A percentile compares a stretch with the other conserved stretches of the same genome.
These are phyloP conservation scores for Ichneumoninae sp. DNA, from an alignment of 2,888 invertebrate genomes.

Conservation along the genomic window DNA sequence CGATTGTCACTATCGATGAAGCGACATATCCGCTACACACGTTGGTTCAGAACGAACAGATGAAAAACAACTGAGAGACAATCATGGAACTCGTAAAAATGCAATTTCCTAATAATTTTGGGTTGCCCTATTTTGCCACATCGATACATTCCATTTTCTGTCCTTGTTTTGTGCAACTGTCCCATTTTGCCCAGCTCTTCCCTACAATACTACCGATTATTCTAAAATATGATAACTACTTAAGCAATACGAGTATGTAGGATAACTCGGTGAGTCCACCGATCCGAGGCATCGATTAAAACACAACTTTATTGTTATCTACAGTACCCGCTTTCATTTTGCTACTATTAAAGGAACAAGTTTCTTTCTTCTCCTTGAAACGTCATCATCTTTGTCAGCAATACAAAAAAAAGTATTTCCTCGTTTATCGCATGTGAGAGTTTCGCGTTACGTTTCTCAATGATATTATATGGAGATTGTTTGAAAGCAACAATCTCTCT, in stretches of 20 bases:
- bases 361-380: background rate
- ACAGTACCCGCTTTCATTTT: constrained; percentile 71
- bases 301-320: constrained; percentile 81
- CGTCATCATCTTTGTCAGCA: background rate
- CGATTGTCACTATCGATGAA: too few relatives aligned
- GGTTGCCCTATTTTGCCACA: too few relatives aligned
- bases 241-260: constrained; percentile 12
- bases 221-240: constrained; percentile 5
- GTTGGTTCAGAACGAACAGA: too few relatives aligned
- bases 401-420: constrained; percentile 2
- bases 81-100: too few relatives aligned
- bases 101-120: too few relatives aligned
- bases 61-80: too few relatives aligned
- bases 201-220: background rate
- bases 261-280: constrained; percentile 72
- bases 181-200: too few relatives aligned
- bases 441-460: constrained; percentile 45
- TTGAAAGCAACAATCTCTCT: constrained; percentile 36
- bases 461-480: constrained; percentile 37
- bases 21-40: too few relatives aligned
- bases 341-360: background rate
- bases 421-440: constrained; percentile 2
- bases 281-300: constrained; percentile 79
- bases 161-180: too few relatives aligned
- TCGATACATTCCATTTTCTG: too few relatives aligned